These are phyloP conservation scores for Pelosia muscerda DNA, from an alignment of 2,888 invertebrate species.

Conservation along the genomic window DNA sequence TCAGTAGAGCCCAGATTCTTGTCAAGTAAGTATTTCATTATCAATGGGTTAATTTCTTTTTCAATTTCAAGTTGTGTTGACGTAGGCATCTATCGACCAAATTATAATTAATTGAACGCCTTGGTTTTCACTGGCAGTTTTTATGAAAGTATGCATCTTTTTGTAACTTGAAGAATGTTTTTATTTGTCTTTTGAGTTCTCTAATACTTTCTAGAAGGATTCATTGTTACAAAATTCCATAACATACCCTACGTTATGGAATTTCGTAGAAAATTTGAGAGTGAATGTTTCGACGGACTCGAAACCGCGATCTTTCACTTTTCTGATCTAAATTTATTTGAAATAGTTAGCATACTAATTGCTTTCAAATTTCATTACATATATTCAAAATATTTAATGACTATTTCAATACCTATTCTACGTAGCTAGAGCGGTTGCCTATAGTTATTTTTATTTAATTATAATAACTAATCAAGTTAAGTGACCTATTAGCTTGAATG, in stretches of 20 bases:
- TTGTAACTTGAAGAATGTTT: background rate
- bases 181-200: background rate
- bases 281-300: no score
- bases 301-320: no score
- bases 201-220: background rate
- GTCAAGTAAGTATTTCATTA: background rate
- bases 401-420: background rate
- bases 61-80: background rate
- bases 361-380: no score
- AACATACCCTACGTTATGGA: no score
- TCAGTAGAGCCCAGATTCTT: background rate
- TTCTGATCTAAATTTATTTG: no score
- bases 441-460: background rate
- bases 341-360: no score
- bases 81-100: background rate
- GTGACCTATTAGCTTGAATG: background rate
- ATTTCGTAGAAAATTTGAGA: no score
- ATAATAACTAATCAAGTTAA: no score
- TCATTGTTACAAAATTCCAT: no score
- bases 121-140: background rate
- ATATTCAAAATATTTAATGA: background rate
- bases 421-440: no score
- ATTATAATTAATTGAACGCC: background rate
- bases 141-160: background rate
- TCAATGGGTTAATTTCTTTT: slow-evolving; percentile 1